phyloP scores from a whole-genome alignment of 2,797 vertebrate genomes.

The Clarias platycephalus region DNA sequence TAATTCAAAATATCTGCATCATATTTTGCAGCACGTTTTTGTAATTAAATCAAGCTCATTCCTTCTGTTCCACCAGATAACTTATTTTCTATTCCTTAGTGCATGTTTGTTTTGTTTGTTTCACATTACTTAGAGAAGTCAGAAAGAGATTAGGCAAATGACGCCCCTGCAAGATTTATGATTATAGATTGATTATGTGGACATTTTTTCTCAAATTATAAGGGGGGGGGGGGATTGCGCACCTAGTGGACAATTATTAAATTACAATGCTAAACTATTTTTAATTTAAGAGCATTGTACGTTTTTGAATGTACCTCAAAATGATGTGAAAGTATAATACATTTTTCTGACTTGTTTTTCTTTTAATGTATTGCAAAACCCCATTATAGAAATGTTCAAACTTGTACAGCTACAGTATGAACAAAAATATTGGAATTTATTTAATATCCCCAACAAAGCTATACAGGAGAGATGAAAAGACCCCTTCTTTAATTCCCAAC shows the following conservation, averaged over 20 bases:
- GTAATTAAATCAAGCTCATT: background rate
- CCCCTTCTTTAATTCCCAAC: background rate
- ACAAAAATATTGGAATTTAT: background rate
- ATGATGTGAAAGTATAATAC: background rate
- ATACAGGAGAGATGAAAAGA: background rate
- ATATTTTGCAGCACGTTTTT: background rate
- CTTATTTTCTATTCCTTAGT: background rate
- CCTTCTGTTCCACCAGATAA: background rate
- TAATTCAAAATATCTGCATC: background rate
- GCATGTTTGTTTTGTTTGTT: background rate
- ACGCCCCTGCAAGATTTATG: background rate
- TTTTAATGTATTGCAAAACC: background rate
- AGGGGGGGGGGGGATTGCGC: no score
- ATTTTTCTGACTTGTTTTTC: background rate
- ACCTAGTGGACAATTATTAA: no score
- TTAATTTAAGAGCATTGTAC: background rate
- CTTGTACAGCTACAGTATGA: background rate
- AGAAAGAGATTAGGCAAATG: background rate
- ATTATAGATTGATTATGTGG: background rate
- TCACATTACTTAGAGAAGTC: background rate
- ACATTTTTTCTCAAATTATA: background rate
- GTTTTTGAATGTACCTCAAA: background rate
- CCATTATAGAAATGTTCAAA: background rate
- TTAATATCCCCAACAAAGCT: background rate
- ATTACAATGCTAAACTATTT: no score